These are phyloP conservation scores for Sitobion miscanthi DNA, from an alignment of 1,140 invertebrate species.

Conservation along the genomic window DNA sequence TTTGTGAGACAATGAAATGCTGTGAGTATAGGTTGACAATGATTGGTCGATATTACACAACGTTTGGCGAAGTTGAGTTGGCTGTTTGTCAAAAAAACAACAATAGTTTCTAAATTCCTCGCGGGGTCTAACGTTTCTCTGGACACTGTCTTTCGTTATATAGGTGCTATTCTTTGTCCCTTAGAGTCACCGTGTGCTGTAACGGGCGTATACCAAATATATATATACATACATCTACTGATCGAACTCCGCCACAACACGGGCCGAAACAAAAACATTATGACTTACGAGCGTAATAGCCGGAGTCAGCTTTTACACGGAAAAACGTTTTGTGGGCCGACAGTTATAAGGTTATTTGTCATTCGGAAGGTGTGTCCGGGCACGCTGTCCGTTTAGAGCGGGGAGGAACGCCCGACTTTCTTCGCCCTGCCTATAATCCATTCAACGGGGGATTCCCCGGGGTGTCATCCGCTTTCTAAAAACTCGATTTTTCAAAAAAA, in stretches of 20 bases:
- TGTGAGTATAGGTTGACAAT: slow-evolving; percentile 12
- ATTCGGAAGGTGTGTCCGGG: slow-evolving; percentile 43
- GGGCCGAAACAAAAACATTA: slow-evolving; percentile 24
- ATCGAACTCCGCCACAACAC: not conserved
- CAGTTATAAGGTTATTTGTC: slow-evolving; percentile 44
- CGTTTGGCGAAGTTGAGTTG: slow-evolving; percentile 35
- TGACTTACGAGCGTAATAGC: slow-evolving; percentile 30
- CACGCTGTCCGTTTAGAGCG: slow-evolving; percentile 1
- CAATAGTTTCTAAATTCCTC: slow-evolving; percentile 24
- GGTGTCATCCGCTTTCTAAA: slow-evolving; percentile 53
- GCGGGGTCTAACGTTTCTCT: slow-evolving; percentile 16
- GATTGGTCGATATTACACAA: slow-evolving; percentile 30
- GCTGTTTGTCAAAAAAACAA: slow-evolving; percentile 40
- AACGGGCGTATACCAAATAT: not conserved
- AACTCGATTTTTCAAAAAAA: slow-evolving; percentile 52
- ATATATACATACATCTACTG: not conserved
- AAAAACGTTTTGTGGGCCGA: slow-evolving; percentile 42
- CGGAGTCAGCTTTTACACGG: slow-evolving; percentile 15
- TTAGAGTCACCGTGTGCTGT: not conserved
- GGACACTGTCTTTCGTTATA: not conserved
- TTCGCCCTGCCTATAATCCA: not conserved
- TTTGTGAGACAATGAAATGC: not conserved
- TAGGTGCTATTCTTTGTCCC: not conserved
- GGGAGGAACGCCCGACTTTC: not conserved
- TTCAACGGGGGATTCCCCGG: slow-evolving; percentile 26